A percentile compares a stretch with the other conserved stretches of the same genome.
These are phyloP conservation scores for Pissodes strobi DNA, from an alignment of 1,140 invertebrate genomes.

Conservation along the genomic window DNA sequence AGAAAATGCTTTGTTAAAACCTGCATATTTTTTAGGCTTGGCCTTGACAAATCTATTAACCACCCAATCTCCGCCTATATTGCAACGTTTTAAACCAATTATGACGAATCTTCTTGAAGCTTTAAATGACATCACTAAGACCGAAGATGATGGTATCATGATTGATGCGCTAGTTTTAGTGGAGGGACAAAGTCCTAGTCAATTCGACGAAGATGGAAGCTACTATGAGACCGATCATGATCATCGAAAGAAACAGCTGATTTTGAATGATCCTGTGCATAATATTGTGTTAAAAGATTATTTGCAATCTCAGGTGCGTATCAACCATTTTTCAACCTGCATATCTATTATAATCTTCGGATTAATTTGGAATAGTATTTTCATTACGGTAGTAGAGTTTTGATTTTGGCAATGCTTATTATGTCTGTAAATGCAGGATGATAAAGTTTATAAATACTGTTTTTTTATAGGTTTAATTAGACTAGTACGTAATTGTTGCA, in stretches of 20 bases:
- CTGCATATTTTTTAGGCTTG: slow-evolving; percentile 63
- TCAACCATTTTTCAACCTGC: no score
- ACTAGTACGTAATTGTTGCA: no score
- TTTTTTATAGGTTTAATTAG: no score
- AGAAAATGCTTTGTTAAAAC: no score
- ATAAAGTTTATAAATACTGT: no score
- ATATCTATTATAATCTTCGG: no score
- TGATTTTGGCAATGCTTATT: no score
- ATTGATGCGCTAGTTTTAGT: slow-evolving; percentile 59
- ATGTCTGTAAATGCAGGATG: no score
- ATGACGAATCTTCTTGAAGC: slow-evolving; percentile 80
- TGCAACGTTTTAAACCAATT: slow-evolving; percentile 75
- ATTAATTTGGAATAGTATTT: no score
- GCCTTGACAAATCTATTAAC: slow-evolving; percentile 80
- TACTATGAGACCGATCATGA: slow-evolving; percentile 63
- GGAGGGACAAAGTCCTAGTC: slow-evolving; percentile 53
- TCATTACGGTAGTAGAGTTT: no score
- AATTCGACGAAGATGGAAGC: slow-evolving; percentile 55
- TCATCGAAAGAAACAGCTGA: slow-evolving; percentile 64
- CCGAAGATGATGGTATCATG: slow-evolving; percentile 66
- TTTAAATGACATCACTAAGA: slow-evolving; percentile 82
- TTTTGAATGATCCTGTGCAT: slow-evolving; percentile 71
- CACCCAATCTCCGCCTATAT: slow-evolving; percentile 67
- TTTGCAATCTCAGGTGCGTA: slow-evolving; percentile 67
- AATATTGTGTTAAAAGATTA: slow-evolving; percentile 70